Evolutionary conservation across 2,888 invertebrate species (phyloP).

Genomic region (Tortricodes alternella): DNA sequence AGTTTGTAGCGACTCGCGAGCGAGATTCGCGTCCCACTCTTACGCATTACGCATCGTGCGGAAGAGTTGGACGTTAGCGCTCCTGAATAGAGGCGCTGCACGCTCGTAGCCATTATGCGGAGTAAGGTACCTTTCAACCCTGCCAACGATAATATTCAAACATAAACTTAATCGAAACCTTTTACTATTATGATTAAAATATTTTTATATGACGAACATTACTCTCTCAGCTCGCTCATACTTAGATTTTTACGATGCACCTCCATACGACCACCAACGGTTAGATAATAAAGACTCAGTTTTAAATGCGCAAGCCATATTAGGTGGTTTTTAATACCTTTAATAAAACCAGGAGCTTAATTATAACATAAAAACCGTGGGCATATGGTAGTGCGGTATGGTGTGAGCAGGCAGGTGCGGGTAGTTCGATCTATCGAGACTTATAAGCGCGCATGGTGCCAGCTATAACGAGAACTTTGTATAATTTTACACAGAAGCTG

Average conservation of each 20-base stretch:
- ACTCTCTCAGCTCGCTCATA: conserved; percentile 6
- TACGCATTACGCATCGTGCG: too few species aligned
- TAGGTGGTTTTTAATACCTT: conserved; percentile 16
- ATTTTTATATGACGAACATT: conserved; percentile 19
- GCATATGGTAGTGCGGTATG: not conserved
- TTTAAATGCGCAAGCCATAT: conserved; percentile 4
- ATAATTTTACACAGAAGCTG: too few species aligned
- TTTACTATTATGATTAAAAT: conserved; percentile 29
- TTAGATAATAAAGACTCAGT: conserved; percentile 15
- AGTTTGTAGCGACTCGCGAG: too few species aligned
- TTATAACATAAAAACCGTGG: conserved; percentile 28
- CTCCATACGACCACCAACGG: conserved; percentile 28
- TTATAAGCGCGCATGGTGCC: too few species aligned
- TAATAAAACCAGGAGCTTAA: conserved; percentile 20
- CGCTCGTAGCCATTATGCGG: too few species aligned
- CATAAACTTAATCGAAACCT: conserved; percentile 4
- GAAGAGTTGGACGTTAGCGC: too few species aligned
- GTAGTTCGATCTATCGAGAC: too few species aligned
- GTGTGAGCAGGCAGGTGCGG: not conserved
- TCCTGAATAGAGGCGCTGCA: too few species aligned
- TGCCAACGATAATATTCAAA: conserved; percentile 4
- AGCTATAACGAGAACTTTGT: too few species aligned
- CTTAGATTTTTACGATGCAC: conserved; percentile 25
- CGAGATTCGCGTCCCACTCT: too few species aligned
- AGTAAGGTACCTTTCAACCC: too few species aligned